A percentile compares a stretch with the other conserved stretches of the same genome.
Conservation (phyloP, 2,888 invertebrate genomes). For the Disparrhopalites patrizii region DNA sequence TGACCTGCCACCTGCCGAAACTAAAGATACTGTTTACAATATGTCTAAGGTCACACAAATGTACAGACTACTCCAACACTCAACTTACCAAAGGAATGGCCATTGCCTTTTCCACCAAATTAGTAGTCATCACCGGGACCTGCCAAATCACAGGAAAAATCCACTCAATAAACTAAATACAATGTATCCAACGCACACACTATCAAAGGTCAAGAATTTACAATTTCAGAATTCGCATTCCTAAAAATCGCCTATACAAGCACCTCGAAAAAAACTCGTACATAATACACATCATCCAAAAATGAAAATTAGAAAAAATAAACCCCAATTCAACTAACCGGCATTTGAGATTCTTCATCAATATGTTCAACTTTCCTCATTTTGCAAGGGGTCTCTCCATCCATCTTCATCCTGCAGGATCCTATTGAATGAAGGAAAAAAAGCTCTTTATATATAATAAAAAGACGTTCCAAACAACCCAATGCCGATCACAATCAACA, state of each 20-base stretch:
- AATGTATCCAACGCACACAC: neutral
- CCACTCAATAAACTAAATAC: neutral
- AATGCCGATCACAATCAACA: too few species aligned
- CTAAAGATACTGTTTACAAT: too few species aligned
- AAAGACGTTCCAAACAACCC: too few species aligned
- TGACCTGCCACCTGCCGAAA: too few species aligned
- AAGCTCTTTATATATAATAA: too few species aligned
- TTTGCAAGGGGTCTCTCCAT: neutral
- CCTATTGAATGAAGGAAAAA: too few species aligned
- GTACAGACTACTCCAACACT: neutral
- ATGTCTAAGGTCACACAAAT: neutral
- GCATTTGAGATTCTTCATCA: neutral
- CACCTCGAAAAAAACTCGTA: too few species aligned
- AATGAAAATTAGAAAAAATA: too few species aligned
- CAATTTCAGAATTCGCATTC: too few species aligned
- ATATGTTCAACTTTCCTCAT: neutral
- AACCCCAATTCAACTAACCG: too few species aligned
- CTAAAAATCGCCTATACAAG: too few species aligned
- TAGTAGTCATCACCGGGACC: neutral
- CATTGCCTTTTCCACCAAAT: neutral
- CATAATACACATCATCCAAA: neutral
- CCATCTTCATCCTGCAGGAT: neutral
- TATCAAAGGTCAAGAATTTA: too few species aligned
- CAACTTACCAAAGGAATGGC: neutral
- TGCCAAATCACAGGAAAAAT: neutral